phyloP scores from a whole-genome alignment of 2,888 invertebrate species.

The Cryptosula pallasiana region DNA sequence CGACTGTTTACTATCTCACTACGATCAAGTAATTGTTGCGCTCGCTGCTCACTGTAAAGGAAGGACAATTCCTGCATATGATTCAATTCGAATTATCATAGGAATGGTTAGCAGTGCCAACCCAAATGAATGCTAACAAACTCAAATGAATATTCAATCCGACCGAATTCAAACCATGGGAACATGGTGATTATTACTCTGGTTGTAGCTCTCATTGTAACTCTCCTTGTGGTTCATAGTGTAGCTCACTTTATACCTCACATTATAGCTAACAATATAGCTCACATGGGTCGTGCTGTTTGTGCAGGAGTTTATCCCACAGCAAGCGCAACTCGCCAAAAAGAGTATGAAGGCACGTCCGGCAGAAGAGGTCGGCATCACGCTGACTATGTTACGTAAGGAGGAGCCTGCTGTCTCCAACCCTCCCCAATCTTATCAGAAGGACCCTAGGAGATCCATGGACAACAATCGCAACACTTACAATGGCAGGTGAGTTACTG shows the following conservation, averaged over 20 bases:
- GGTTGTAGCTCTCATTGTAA: background rate
- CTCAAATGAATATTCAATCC: too few relatives aligned
- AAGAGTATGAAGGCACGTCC: conserved; percentile 9
- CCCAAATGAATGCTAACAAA: too few relatives aligned
- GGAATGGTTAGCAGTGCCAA: too few relatives aligned
- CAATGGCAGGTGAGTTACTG: conserved; percentile 13
- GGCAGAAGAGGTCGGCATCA: background rate
- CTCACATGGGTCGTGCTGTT: background rate
- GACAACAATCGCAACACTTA: background rate
- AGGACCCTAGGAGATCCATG: background rate
- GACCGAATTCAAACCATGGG: too few relatives aligned
- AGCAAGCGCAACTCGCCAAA: conserved; percentile 3
- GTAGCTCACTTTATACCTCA: too few relatives aligned
- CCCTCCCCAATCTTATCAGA: background rate
- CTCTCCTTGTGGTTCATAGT: background rate
- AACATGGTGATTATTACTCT: background rate
- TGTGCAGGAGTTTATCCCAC: conserved; percentile 16
- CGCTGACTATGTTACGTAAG: conserved; percentile 8
- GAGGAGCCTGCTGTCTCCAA: background rate
- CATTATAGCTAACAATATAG: too few relatives aligned
- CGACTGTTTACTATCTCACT: too few relatives aligned
- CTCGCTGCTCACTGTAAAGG: too few relatives aligned
- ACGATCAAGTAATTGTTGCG: too few relatives aligned
- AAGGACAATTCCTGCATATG: too few relatives aligned
- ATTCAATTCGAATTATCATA: too few relatives aligned